phyloP scores from a whole-genome alignment of 2,113 vertebrate species.

The Brachyhypopomus occidentalis region DNA sequence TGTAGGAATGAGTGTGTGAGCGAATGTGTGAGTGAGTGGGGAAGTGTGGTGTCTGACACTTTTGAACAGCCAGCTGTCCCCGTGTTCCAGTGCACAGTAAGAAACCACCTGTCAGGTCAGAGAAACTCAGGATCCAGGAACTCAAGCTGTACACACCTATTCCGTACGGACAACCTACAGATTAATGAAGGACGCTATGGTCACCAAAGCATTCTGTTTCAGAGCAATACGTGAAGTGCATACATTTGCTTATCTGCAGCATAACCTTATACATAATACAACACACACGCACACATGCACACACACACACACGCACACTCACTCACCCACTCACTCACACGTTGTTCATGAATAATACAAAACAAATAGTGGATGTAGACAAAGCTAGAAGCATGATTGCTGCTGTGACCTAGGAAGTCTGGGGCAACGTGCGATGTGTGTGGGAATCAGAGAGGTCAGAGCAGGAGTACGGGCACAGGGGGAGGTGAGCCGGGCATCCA shows the following conservation, averaged over 20 bases:
- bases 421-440: not conserved
- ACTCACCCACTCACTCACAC: not conserved
- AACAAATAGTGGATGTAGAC: not conserved
- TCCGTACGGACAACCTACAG: too few relatives aligned
- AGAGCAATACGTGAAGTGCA: too few relatives aligned
- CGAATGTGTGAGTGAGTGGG: not conserved
- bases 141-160: too few relatives aligned
- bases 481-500: not conserved
- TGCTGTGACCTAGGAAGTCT: not conserved
- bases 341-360: not conserved
- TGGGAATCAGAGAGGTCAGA: slow-evolving; percentile 22
- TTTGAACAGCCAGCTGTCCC: slow-evolving; percentile 1
- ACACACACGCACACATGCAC: not conserved
- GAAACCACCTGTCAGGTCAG: slow-evolving; percentile 23
- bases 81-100: not conserved
- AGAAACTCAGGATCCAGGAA: not conserved
- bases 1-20: not conserved
- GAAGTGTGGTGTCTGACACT: slow-evolving; percentile 7
- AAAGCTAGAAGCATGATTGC: slow-evolving; percentile 12
- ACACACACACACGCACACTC: not conserved
- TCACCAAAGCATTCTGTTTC: too few relatives aligned
- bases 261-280: too few relatives aligned
- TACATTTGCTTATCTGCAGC: too few relatives aligned
- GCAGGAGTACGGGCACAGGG: not conserved
- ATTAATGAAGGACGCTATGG: too few relatives aligned